Evolutionary conservation across 2,113 vertebrate genomes (phyloP).

Genomic region (Elanus axillaris): DNA sequence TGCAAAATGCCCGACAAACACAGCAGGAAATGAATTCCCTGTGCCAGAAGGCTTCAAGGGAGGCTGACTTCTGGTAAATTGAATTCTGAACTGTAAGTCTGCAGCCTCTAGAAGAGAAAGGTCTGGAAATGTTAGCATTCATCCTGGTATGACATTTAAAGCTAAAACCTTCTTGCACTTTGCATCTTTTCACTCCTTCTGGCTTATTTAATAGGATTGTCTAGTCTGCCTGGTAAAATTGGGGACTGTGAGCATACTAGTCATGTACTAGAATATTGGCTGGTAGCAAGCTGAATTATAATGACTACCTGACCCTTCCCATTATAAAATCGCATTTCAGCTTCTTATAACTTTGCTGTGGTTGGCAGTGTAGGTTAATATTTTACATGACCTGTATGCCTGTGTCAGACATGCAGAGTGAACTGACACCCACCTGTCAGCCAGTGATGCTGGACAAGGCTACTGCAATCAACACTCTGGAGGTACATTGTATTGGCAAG

Average conservation of each 20-base stretch:
- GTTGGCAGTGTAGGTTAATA: neutral
- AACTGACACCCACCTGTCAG: neutral
- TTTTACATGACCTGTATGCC: neutral
- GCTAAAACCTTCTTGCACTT: neutral
- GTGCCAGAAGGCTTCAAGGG: neutral
- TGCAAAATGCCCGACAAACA: neutral
- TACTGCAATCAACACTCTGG: fast-evolving
- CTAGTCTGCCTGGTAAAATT: neutral
- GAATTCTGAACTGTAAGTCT: neutral
- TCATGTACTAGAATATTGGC: neutral
- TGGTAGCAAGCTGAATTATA: neutral
- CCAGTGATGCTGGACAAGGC: neutral
- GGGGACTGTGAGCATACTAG: neutral
- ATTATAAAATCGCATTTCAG: neutral
- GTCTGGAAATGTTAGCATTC: neutral
- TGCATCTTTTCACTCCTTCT: neutral
- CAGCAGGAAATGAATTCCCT: neutral
- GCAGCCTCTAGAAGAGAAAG: neutral
- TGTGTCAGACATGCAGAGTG: neutral
- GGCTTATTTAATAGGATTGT: neutral
- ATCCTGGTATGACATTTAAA: neutral
- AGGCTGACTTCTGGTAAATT: neutral
- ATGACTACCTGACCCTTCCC: neutral
- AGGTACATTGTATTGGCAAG: neutral
- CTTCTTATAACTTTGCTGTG: neutral